A percentile compares a stretch with the other conserved stretches of the same genome.
phyloP scores from a whole-genome alignment of 2,797 vertebrate genomes.

The Pseudochaenichthys georgianus region DNA sequence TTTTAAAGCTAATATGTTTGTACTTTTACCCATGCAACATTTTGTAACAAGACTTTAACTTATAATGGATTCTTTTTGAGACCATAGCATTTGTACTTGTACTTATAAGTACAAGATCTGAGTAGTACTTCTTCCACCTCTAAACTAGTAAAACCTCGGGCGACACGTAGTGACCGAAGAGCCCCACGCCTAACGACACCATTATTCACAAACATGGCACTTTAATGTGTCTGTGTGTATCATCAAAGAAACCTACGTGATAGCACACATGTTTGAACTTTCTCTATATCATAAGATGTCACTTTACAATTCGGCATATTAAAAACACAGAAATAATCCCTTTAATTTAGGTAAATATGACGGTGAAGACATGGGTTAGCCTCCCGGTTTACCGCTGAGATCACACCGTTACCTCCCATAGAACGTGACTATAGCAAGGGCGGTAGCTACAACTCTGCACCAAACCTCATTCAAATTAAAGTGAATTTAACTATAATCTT shows the following conservation, averaged over 20 bases:
- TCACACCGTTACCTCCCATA: neutral
- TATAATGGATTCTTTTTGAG: too few species aligned
- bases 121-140: neutral
- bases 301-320: neutral
- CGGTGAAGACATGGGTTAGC: neutral
- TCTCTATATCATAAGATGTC: accelerated
- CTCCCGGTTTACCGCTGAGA: neutral
- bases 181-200: constrained; percentile 7
- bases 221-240: neutral
- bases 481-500: neutral
- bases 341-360: neutral
- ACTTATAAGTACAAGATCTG: too few species aligned
- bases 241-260: accelerated
- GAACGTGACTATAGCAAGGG: constrained; percentile 20
- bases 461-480: constrained; percentile 19
- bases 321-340: neutral
- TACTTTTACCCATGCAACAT: too few species aligned
- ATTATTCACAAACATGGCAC: neutral
- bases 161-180: constrained; percentile 38
- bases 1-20: too few species aligned
- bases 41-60: too few species aligned
- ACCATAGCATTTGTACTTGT: too few species aligned
- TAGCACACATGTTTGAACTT: accelerated
- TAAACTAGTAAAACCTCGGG: neutral
- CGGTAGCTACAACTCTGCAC: constrained; percentile 47